Conservation (phyloP, 2,797 vertebrate species). For the Spinibarbus caldwelli region DNA sequence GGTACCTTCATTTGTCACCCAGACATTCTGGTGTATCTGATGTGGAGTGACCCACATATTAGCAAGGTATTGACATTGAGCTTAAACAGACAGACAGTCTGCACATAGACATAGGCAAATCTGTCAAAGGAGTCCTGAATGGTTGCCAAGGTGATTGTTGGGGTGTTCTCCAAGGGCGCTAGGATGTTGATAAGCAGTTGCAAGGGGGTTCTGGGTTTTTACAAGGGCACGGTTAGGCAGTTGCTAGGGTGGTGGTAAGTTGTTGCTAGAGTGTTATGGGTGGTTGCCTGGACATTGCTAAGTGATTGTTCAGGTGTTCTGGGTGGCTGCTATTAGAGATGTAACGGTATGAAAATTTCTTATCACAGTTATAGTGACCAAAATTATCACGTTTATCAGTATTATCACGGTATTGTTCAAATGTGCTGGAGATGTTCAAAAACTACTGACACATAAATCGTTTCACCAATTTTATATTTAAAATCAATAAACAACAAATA, state of each 20-base stretch:
- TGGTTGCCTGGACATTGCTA: not conserved
- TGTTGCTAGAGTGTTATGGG: not conserved
- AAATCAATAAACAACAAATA: too few relatives aligned
- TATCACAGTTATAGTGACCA: too few relatives aligned
- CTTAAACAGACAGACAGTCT: constrained; percentile 1
- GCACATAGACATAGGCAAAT: not conserved
- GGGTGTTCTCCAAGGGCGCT: not conserved
- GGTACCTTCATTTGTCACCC: not conserved
- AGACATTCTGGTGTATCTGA: not conserved
- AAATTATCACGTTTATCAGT: too few relatives aligned
- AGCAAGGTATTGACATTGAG: constrained; percentile 11
- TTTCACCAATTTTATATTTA: too few relatives aligned
- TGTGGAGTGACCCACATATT: constrained; percentile 41
- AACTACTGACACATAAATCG: too few relatives aligned
- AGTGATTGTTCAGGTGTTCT: not conserved
- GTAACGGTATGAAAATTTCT: too few relatives aligned
- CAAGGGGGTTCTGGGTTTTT: too few relatives aligned
- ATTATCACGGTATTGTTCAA: too few relatives aligned
- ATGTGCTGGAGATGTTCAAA: too few relatives aligned
- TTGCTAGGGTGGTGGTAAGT: too few relatives aligned
- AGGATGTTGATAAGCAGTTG: not conserved
- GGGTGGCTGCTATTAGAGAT: not conserved
- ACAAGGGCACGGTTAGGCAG: too few relatives aligned
- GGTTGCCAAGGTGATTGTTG: not conserved
- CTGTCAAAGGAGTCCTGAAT: not conserved